These are phyloP conservation scores for Prochilodus magdalenae DNA, from an alignment of 2,113 vertebrate species.

Conservation along the genomic window DNA sequence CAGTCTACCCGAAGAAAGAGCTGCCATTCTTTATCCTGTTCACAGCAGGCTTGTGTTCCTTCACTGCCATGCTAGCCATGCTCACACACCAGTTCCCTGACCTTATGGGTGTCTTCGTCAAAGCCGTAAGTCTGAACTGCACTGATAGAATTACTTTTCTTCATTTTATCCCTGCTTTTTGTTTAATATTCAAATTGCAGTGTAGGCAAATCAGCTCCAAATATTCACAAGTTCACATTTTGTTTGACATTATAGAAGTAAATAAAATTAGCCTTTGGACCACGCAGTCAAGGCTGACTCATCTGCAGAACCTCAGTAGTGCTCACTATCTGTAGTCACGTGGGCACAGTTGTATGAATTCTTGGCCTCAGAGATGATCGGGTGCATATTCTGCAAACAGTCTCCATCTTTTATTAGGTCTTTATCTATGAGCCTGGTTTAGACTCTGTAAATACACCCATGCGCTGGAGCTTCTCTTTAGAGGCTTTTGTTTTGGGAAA, in stretches of 20 bases:
- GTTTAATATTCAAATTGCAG: background rate
- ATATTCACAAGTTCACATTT: background rate
- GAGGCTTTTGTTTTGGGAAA: slow-evolving; percentile 68
- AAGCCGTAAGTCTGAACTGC: slow-evolving; percentile 83
- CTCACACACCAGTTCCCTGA: slow-evolving; percentile 99
- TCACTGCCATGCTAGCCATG: slow-evolving; percentile 96
- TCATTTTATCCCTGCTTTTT: background rate
- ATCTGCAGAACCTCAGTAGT: background rate
- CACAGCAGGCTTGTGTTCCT: slow-evolving; percentile 97
- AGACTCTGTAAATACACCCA: slow-evolving; percentile 54
- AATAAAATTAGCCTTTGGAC: background rate
- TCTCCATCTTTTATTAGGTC: slow-evolving; percentile 50
- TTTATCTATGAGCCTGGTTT: slow-evolving; percentile 48
- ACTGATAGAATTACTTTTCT: background rate
- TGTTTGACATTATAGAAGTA: background rate
- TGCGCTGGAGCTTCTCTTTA: slow-evolving; percentile 60
- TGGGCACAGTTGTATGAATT: background rate
- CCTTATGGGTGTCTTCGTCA: slow-evolving; percentile 96
- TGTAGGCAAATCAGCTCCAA: background rate
- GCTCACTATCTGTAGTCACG: background rate
- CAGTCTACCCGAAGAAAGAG: slow-evolving; percentile 98
- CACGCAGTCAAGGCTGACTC: background rate
- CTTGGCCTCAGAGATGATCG: background rate
- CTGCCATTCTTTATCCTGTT: slow-evolving; percentile 99
- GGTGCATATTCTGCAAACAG: background rate